phyloP scores from a whole-genome alignment of 2,113 vertebrate species.

The Epinephelus fuscoguttatus region DNA sequence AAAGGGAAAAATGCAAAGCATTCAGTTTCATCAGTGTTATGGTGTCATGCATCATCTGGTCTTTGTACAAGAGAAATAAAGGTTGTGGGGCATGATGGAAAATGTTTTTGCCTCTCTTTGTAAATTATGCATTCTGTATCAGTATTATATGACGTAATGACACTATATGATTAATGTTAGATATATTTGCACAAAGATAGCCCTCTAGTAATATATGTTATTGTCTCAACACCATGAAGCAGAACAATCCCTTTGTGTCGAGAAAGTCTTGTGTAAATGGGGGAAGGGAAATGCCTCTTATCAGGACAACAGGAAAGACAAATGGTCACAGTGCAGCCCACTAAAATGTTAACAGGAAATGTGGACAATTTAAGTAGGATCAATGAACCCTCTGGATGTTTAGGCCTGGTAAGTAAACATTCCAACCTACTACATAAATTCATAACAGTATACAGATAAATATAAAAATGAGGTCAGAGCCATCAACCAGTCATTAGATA shows the following conservation, averaged over 20 bases:
- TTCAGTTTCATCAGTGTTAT: conserved; percentile 28
- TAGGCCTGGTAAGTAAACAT: not conserved
- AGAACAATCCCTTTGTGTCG: not conserved
- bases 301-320: not conserved
- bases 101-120: conserved; percentile 8
- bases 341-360: conserved; percentile 24
- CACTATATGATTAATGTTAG: not conserved
- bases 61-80: conserved; percentile 66
- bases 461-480: no score
- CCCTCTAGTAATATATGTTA: not conserved
- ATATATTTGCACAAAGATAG: not conserved
- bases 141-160: not conserved
- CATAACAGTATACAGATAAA: not conserved
- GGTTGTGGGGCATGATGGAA: conserved; percentile 44
- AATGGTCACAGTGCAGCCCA: not conserved
- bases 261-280: not conserved
- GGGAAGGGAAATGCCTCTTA: not conserved
- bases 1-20: conserved; percentile 15
- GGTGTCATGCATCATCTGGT: conserved; percentile 44
- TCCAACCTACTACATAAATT: no score
- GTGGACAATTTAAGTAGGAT: not conserved
- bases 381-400: not conserved
- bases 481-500: no score
- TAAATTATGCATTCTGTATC: not conserved
- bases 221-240: not conserved